Evolutionary conservation across 2,888 invertebrate species (phyloP).

Genomic region (Steinernema hermaphroditum): DNA sequence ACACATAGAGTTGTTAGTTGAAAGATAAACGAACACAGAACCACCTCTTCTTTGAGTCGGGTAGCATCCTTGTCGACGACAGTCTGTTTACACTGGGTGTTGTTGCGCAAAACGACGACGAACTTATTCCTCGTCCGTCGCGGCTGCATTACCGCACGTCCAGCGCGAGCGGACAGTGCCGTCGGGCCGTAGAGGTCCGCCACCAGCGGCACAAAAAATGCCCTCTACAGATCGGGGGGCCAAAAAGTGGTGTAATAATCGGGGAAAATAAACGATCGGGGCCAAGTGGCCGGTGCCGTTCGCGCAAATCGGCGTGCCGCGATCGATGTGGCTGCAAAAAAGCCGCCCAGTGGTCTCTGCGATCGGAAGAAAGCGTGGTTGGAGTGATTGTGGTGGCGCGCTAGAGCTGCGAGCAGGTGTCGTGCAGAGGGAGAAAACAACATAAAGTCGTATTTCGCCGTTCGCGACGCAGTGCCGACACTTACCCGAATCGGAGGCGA

Average conservation of each 20-base stretch:
- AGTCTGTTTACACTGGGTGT: conserved; percentile 6
- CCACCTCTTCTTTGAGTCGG: too few species aligned
- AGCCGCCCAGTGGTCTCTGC: conserved; percentile 21
- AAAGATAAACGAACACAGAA: too few species aligned
- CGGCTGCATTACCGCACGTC: background rate
- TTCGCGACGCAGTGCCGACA: background rate
- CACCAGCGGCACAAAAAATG: background rate
- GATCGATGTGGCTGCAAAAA: conserved; percentile 8
- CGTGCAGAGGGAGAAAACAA: conserved; percentile 18
- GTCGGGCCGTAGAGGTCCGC: background rate
- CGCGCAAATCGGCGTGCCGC: background rate
- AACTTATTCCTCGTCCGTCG: background rate
- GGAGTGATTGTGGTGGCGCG: background rate
- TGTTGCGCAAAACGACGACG: background rate
- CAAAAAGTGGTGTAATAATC: background rate
- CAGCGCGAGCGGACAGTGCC: background rate
- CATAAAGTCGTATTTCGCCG: conserved; percentile 2
- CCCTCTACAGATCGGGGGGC: conserved; percentile 4
- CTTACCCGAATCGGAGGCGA: background rate
- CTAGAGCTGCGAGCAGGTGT: conserved; percentile 10
- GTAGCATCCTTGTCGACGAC: background rate
- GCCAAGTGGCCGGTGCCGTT: background rate
- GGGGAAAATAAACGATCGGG: background rate
- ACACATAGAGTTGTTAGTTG: too few species aligned
- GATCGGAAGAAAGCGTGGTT: background rate